phyloP scores from a whole-genome alignment of 2,113 vertebrate genomes.

The Sapayoa aenigma region DNA sequence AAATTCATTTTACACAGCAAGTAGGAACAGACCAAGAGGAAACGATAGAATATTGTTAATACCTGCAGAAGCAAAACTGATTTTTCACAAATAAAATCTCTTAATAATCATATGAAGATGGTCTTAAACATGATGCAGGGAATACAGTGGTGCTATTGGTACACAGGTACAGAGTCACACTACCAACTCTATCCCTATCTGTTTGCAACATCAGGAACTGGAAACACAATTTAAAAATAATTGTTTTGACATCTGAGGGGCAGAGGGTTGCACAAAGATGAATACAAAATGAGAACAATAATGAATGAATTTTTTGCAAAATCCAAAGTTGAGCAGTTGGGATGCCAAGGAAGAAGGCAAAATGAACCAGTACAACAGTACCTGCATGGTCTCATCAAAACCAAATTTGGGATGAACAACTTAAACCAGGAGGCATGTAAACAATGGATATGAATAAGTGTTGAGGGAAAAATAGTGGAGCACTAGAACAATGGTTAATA shows the following conservation, averaged over 20 bases:
- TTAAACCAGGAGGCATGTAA: background rate
- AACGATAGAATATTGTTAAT: background rate
- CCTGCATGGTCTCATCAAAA: background rate
- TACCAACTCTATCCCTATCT: background rate
- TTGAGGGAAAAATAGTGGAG: background rate
- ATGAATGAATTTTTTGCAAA: background rate
- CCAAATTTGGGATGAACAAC: background rate
- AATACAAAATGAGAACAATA: background rate
- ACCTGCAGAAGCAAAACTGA: slow-evolving; percentile 38
- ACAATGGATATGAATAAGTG: background rate
- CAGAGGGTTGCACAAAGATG: background rate
- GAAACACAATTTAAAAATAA: background rate
- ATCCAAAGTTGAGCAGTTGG: background rate
- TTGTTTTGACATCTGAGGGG: background rate
- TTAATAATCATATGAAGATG: background rate
- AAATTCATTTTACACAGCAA: slow-evolving; percentile 46
- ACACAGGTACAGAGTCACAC: background rate
- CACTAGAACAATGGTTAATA: background rate
- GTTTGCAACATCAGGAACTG: background rate
- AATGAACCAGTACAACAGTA: background rate
- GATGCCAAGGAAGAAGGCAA: background rate
- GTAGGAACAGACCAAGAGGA: slow-evolving; percentile 7
- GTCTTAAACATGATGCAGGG: background rate
- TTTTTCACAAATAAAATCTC: slow-evolving; percentile 14
- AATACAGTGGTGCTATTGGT: background rate